Evolutionary conservation across 92 coral and sea anemone species (phyloP), one percentile per base, ranked within the genome.

Genomic region (Epizoanthus ramosus): DNA sequence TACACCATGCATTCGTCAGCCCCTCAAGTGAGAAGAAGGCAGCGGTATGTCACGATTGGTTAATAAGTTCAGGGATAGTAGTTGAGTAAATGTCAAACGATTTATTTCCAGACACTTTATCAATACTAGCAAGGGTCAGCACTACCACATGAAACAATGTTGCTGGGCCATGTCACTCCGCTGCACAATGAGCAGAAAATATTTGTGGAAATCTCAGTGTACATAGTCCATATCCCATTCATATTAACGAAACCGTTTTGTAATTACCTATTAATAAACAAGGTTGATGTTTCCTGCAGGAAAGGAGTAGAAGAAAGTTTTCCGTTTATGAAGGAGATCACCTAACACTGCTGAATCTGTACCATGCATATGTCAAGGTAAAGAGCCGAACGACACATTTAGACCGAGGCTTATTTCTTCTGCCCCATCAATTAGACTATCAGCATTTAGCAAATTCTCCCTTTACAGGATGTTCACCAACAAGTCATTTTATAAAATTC

Each of bases 291-390:
- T 68, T 45, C 59, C 8, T 68, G 18, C 71, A 92, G 97, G 97
- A 92, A 77, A 91, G 95, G 68, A 92, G 93, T 56, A 91, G 90
- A 66, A 85, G 95, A 74, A 96, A 90, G 80, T 96, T 93, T 52
- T 84, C 97, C 18, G 99, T 96, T 3, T 87, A 96, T 45, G 99
- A 96, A 92, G 99, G 99, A 39, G 99, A 96, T 84, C 99, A 96
- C 67, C 56, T 96, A 9, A 93, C 99, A 19, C 83, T 91, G 58
- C 84, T 93, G 21, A 96, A 96, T 80, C 97, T 96, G n/a, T 93
- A 81, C 23, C 87, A 87, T 45, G 94, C 98, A 17, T 96, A 90
- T 79, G 22, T 96, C 31, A 96, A 90, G 93, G 97, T 92, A 92
- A 3, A 23, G 24, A 9, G 17, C 31, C 68, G 10, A 72, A 31